phyloP scores from a whole-genome alignment of 2,888 invertebrate genomes.

The Allacma fusca region DNA sequence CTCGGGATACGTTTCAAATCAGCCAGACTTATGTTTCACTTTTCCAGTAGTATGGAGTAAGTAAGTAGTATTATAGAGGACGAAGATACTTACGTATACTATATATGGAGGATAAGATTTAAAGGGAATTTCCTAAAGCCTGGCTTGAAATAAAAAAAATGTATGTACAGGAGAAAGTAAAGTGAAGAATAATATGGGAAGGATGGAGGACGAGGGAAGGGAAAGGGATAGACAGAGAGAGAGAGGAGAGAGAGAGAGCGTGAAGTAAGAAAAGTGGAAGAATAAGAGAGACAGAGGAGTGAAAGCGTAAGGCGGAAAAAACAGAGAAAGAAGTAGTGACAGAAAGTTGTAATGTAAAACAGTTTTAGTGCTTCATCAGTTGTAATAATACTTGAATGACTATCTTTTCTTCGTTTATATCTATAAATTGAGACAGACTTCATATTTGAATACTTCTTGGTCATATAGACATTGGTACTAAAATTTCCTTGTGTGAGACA shows the following conservation, averaged over 20 bases:
- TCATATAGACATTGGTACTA: no score
- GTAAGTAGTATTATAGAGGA: no score
- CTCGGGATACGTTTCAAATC: no score
- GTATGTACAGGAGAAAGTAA: neutral
- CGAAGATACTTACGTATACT: no score
- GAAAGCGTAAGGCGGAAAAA: neutral
- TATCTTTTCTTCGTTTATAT: slow-evolving; percentile 19
- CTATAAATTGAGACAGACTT: neutral
- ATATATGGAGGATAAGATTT: neutral
- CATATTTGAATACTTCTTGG: neutral
- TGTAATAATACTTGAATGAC: slow-evolving; percentile 40
- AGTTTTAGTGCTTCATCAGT: slow-evolving; percentile 54
- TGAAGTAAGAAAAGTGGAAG: neutral
- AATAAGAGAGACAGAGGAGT: neutral
- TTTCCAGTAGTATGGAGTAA: no score
- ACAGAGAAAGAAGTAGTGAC: slow-evolving; percentile 7
- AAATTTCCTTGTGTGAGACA: neutral
- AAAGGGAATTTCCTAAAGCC: neutral
- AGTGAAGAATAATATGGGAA: neutral
- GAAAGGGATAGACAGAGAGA: neutral
- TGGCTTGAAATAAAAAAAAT: slow-evolving; percentile 1
- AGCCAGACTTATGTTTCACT: no score
- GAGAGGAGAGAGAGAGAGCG: neutral
- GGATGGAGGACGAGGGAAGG: neutral
- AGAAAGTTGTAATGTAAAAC: slow-evolving; percentile 50